Evolutionary conservation across 2,113 vertebrate species (phyloP).

Genomic region (Tychaedon coryphoeus): DNA sequence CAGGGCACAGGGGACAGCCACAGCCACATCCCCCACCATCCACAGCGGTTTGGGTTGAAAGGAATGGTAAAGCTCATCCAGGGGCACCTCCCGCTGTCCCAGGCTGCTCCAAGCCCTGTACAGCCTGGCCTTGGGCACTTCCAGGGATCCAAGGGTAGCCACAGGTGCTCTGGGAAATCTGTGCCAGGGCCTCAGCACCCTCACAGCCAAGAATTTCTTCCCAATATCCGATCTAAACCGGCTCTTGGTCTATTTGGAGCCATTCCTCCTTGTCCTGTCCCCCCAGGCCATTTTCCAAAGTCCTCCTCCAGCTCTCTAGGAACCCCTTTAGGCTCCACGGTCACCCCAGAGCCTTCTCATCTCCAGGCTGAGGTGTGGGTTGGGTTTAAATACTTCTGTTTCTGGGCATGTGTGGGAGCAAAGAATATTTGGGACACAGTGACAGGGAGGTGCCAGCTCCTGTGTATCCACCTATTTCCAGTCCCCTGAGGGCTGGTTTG

Average conservation of each 20-base stretch:
- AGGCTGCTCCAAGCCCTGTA: fast-evolving
- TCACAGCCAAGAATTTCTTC: fast-evolving
- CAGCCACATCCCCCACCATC: too few species aligned
- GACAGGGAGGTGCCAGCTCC: not conserved
- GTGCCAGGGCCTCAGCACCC: fast-evolving
- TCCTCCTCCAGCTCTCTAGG: not conserved
- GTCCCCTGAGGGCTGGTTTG: not conserved
- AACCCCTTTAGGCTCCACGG: not conserved
- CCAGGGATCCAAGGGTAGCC: not conserved
- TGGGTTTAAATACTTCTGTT: not conserved
- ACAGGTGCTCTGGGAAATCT: not conserved
- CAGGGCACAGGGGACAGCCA: not conserved
- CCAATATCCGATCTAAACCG: not conserved
- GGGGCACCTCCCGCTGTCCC: fast-evolving
- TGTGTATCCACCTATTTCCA: fast-evolving
- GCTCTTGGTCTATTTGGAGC: not conserved
- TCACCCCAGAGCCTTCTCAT: not conserved
- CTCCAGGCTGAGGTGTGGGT: not conserved
- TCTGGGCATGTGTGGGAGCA: not conserved
- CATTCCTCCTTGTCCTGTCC: not conserved
- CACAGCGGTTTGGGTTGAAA: not conserved
- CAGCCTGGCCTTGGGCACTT: fast-evolving
- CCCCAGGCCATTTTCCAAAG: not conserved
- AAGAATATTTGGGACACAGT: not conserved
- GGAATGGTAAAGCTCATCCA: not conserved